Conservation (phyloP, 2,888 invertebrate genomes). For the Dastarcus helophoroides region DNA sequence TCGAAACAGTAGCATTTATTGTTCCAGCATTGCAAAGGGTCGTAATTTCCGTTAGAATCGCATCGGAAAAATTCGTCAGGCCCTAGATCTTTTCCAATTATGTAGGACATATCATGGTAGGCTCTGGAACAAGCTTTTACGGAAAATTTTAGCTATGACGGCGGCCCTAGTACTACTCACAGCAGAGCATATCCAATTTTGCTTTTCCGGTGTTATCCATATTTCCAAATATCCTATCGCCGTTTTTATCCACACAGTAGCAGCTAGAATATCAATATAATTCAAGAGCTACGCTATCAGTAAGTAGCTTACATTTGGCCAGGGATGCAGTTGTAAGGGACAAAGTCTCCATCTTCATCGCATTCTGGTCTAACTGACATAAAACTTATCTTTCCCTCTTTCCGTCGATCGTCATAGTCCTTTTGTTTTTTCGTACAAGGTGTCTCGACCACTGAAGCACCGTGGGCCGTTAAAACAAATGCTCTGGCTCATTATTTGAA, state of each 20-base stretch:
- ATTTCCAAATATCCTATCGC: slow-evolving; percentile 57
- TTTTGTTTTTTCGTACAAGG: slow-evolving; percentile 30
- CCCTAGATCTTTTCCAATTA: slow-evolving; percentile 34
- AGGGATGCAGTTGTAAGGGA: slow-evolving; percentile 48
- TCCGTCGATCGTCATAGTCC: slow-evolving; percentile 40
- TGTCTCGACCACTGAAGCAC: slow-evolving; percentile 19
- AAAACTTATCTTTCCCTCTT: slow-evolving; percentile 41
- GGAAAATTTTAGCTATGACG: background rate
- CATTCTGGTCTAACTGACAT: slow-evolving; percentile 48
- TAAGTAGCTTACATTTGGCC: slow-evolving; percentile 49
- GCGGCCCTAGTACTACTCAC: slow-evolving; percentile 32
- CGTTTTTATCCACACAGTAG: slow-evolving; percentile 50
- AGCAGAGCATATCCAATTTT: slow-evolving; percentile 44
- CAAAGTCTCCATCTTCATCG: slow-evolving; percentile 50
- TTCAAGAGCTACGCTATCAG: background rate
- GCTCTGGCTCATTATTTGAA: no score
- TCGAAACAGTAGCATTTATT: slow-evolving; percentile 52
- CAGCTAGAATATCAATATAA: slow-evolving; percentile 39
- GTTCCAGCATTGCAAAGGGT: slow-evolving; percentile 52
- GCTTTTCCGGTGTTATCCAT: slow-evolving; percentile 37
- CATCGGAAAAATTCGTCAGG: slow-evolving; percentile 43
- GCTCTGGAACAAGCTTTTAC: slow-evolving; percentile 47
- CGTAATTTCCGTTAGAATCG: slow-evolving; percentile 53
- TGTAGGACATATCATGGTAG: slow-evolving; percentile 38
- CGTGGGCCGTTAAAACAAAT: no score